Evolutionary conservation across 2,113 vertebrate genomes (phyloP).

Genomic region (Grallaria varia): DNA sequence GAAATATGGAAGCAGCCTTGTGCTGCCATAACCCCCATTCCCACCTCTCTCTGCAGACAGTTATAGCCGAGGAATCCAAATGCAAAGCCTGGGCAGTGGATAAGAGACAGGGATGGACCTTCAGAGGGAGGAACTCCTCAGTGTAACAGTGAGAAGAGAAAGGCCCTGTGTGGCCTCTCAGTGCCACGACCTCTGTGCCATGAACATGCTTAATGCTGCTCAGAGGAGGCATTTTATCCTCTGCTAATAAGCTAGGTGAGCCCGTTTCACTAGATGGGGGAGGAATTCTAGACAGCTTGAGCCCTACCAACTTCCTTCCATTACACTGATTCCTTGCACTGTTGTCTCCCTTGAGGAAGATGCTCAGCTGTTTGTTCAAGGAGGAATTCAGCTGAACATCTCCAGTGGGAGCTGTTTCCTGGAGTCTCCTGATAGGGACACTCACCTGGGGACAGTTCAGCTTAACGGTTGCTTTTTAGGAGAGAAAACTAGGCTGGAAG

Average conservation of each 20-base stretch:
- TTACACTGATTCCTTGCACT: not conserved
- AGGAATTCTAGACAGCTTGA: not conserved
- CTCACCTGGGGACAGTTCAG: not conserved
- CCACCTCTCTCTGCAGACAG: not conserved
- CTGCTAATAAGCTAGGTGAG: not conserved
- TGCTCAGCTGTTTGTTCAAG: not conserved
- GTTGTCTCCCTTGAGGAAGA: not conserved
- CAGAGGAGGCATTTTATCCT: not conserved
- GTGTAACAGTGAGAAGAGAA: not conserved
- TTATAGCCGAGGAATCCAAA: not conserved
- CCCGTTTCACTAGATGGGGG: not conserved
- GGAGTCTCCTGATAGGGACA: not conserved
- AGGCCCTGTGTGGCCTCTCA: not conserved
- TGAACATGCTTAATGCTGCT: constrained; percentile 19
- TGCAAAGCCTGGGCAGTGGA: not conserved
- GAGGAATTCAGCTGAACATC: not conserved
- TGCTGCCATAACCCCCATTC: constrained; percentile 33
- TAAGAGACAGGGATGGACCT: not conserved
- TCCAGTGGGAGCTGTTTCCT: not conserved
- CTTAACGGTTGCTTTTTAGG: not conserved
- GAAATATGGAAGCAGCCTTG: not conserved
- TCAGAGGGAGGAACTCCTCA: not conserved
- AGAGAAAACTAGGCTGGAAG: not conserved
- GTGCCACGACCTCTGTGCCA: constrained; percentile 24
- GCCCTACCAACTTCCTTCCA: not conserved